Evolutionary conservation across 2,797 vertebrate species (phyloP).

Genomic region (Spinibarbus caldwelli): DNA sequence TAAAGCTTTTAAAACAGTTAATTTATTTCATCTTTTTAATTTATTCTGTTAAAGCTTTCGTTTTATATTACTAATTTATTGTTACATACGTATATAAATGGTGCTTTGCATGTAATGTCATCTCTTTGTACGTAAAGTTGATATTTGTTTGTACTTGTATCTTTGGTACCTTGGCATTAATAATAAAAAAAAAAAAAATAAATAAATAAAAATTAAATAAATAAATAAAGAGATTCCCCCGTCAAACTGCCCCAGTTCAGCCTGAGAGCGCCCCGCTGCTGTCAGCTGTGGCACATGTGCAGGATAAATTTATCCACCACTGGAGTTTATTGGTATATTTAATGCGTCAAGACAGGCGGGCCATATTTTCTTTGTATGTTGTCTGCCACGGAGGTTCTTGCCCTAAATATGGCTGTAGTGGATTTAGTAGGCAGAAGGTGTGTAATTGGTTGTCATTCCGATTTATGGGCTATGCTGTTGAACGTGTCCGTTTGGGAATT

Average conservation of each 20-base stretch:
- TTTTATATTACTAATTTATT: too few relatives aligned
- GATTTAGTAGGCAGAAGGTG: constrained; percentile 41
- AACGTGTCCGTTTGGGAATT: constrained; percentile 10
- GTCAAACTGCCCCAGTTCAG: too few relatives aligned
- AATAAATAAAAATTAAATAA: too few relatives aligned
- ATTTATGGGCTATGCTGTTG: constrained; percentile 29
- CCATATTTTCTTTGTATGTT: constrained; percentile 36
- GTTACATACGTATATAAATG: too few relatives aligned
- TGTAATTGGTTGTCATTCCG: constrained; percentile 44
- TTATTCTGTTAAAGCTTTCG: too few relatives aligned
- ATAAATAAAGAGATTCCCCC: neutral
- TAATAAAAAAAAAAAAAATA: too few relatives aligned
- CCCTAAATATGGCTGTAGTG: constrained; percentile 41
- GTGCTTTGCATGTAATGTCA: too few relatives aligned
- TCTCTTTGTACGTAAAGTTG: too few relatives aligned
- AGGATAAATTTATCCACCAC: neutral
- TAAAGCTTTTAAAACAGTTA: too few relatives aligned
- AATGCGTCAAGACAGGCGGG: constrained; percentile 19
- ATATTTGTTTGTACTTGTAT: too few relatives aligned
- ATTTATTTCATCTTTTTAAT: too few relatives aligned
- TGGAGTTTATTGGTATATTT: constrained; percentile 34
- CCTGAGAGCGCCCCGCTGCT: constrained; percentile 1
- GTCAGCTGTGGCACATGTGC: neutral
- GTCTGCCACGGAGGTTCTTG: constrained; percentile 24
- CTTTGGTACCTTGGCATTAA: too few relatives aligned